Base-by-base conservation (phyloP, 2,888 invertebrate genomes). In the Scaptomyza parva region DNA sequence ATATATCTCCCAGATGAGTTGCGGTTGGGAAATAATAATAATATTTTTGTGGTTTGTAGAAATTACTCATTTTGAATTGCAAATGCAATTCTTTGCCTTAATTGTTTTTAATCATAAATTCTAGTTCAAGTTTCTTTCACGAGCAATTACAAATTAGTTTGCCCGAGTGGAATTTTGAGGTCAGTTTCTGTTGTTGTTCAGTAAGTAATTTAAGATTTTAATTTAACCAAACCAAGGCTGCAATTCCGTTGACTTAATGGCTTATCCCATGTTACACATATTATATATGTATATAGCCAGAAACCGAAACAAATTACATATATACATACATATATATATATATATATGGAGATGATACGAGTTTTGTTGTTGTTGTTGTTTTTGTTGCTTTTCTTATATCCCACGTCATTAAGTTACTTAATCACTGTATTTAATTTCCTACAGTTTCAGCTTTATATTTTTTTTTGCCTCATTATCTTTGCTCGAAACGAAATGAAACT, bases 321-420 rank as follows among this genome's bases (percentile, higher is more conserved):
- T 24, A 24, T 24, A 24, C 8, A 28, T 28, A 4, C 9, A 14
- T 39, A 9, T 51, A 41, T 35, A 14, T 17, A 14, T 24, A 14
- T 43, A 22, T 24, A n/a, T 24, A 17, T 44, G 17, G n/a, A 59
- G 41, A 58, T 33, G 41, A 54, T 14, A 8, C 17, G 61, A 37
- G 47, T 20, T 9, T 18, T 35, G 28, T 33, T 33, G 11, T 20
- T n/a, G 14, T 17, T 39, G 17, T 24, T 24, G 35, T 26, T 4
- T 14, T 14, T 11, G 26, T 26, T 37, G 55, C 44, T 45, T 60
- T 47, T 54, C 18, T 53, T 70, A 71, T 84, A 86, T 82, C 70
- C 84, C 84, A 84, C 86, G 80, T 79, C 85, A 86, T 86, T 86
- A 82, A 82, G 85, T 85, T 84, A 82, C 85, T 85, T 84, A 86